phyloP scores from a whole-genome alignment of 2,888 invertebrate genomes.

The Amorpha juglandis region DNA sequence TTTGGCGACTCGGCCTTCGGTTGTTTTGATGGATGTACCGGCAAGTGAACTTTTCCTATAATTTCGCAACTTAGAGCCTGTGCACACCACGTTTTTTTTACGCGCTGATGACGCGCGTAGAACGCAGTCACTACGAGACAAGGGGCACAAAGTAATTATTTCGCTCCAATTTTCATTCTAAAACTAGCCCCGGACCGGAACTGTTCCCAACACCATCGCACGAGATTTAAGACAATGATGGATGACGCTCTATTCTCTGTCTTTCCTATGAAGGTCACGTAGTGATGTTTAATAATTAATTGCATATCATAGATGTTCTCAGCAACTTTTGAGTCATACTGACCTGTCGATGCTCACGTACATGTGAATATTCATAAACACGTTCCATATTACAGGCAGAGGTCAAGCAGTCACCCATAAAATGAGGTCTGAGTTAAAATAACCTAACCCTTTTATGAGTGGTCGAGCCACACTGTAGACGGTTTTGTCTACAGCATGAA shows the following conservation, averaged over 20 bases:
- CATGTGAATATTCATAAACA: neutral
- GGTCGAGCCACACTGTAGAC: too few relatives aligned
- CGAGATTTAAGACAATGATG: neutral
- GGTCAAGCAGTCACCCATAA: conserved; percentile 6
- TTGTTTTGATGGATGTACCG: neutral
- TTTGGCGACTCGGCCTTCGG: conserved; percentile 1
- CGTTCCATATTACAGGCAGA: neutral
- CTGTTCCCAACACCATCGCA: too few relatives aligned
- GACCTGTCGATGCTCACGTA: conserved; percentile 4
- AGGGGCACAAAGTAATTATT: too few relatives aligned
- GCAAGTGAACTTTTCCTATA: neutral
- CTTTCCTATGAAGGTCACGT: neutral
- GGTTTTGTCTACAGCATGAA: too few relatives aligned
- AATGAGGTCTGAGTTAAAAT: neutral
- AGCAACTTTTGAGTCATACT: neutral
- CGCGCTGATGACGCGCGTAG: too few relatives aligned
- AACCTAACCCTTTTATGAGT: too few relatives aligned
- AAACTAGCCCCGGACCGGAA: too few relatives aligned
- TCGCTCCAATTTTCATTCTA: too few relatives aligned
- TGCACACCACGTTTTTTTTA: too few relatives aligned
- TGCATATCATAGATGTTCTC: neutral
- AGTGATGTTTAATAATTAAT: neutral
- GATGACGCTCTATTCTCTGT: neutral
- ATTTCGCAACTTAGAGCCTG: neutral
- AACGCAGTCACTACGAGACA: too few relatives aligned